Base-by-base conservation (phyloP, 2,797 vertebrate species). In the Argya squamiceps region DNA sequence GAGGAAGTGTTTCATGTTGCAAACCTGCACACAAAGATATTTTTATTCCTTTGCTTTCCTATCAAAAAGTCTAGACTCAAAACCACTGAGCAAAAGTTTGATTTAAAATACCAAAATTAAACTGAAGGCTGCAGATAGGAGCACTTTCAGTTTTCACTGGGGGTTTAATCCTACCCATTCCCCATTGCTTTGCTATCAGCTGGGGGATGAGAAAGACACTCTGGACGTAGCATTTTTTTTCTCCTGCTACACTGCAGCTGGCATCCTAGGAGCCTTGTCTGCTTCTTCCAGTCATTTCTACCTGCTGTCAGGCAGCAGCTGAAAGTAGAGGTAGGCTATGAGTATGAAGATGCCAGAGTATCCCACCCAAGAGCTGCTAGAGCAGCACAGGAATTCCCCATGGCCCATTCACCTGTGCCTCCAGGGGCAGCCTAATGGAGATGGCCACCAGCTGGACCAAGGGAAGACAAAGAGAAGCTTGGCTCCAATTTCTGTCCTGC, bases 1-100 rank as follows among this genome's bases (percentile, higher is more conserved):
- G 83, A 95, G 37, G 83, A 95, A 94, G 80, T 32, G 83, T 80
- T 93, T 89, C 65, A 90, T 90, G 90, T 60, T 73, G 69, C 87
- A 83, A 95, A 87, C 83, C 80, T 84, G 88, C 63, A 47, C 41
- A 30, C 9, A 5, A 43, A 79, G 67, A 34, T 88, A 96, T 91
- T 92, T 95, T 94, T 94, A 94, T 88, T 91, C 74, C 46, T 36
- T 68, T 62, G 56, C 80, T 44, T 93, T 94, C 84, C 53, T 64
- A 68, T 60, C 74, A 62, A 71, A 87, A 94, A 41, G 56, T 84
- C 68, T 89, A 64, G 43, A 44, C 56, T 80, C 60, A 67, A 89
- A 95, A 87, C 10, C 32, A 67, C 63, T 1, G 19, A 84, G 52
- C 19, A 60, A 43, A 88, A 88, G 50, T 77, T 62, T 34, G 41